These are phyloP conservation scores for Alviniconcha marisindica DNA, from an alignment of 1,140 invertebrate species.

Conservation along the genomic window DNA sequence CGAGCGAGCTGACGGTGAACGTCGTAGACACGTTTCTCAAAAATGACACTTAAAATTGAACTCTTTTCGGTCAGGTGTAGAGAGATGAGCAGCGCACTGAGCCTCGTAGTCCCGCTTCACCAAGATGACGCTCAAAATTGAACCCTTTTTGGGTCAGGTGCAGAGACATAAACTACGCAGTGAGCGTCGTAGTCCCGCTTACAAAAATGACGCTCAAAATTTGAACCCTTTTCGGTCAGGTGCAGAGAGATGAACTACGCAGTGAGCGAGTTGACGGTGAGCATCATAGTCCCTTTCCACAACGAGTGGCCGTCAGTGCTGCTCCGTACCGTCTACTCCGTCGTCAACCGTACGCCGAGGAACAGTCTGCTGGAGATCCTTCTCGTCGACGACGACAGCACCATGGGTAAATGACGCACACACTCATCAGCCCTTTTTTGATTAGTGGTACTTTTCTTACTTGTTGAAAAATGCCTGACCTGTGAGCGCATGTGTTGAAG, in stretches of 20 bases:
- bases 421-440: too few relatives aligned
- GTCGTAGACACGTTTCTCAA: too few relatives aligned
- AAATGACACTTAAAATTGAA: too few relatives aligned
- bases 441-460: too few relatives aligned
- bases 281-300: constrained; percentile 97
- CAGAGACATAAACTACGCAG: too few relatives aligned
- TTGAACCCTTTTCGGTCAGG: not conserved
- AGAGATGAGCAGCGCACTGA: too few relatives aligned
- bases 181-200: too few relatives aligned
- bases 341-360: constrained; percentile 88
- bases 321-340: constrained; percentile 90
- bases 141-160: not conserved
- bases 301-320: constrained; percentile 96
- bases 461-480: too few relatives aligned
- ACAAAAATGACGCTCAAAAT: too few relatives aligned
- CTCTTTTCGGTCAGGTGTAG: too few relatives aligned
- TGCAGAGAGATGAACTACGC: not conserved
- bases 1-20: too few relatives aligned
- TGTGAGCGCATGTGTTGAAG: too few relatives aligned
- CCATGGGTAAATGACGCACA: constrained; percentile 84
- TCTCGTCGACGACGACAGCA: constrained; percentile 89
- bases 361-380: constrained; percentile 92
- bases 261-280: constrained; percentile 82
- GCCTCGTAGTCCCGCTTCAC: not conserved
- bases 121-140: not conserved